These are phyloP conservation scores for Tethya wilhelma DNA, from an alignment of 37 sponge, comb jelly and placozoan genomes.

Conservation along the genomic window DNA sequence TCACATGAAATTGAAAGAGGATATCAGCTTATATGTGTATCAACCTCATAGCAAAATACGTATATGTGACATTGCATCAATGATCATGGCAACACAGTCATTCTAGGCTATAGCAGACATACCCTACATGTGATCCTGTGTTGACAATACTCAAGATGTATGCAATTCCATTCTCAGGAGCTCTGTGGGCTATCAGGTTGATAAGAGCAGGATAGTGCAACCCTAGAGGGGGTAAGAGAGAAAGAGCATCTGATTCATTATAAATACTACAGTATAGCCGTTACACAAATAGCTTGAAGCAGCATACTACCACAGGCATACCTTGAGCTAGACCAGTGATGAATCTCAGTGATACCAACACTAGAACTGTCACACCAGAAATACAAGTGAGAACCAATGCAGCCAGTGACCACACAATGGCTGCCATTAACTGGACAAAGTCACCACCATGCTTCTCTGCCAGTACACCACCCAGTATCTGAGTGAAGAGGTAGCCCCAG, in stretches of 20 bases:
- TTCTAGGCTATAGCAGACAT: no score
- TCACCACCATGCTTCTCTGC: conserved; percentile 43
- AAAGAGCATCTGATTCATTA: background rate
- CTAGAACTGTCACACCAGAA: background rate
- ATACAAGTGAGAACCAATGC: background rate
- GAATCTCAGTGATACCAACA: conserved; percentile 14
- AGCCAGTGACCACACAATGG: conserved; percentile 41
- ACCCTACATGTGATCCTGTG: conserved; percentile 34
- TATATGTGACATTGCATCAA: background rate
- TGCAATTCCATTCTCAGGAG: conserved; percentile 1
- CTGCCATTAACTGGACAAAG: conserved; percentile 27
- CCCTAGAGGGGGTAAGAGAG: conserved; percentile 3
- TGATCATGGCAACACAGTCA: no score
- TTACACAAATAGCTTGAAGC: background rate
- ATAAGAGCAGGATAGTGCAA: conserved; percentile 38
- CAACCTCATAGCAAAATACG: background rate
- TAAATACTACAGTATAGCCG: background rate
- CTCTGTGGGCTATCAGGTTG: conserved; percentile 14
- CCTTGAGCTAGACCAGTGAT: conserved; percentile 52
- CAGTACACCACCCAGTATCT: conserved; percentile 20
- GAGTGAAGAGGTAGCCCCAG: conserved; percentile 43
- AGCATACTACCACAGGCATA: background rate
- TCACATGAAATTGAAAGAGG: background rate
- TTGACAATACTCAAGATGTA: conserved; percentile 13
- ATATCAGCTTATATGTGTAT: background rate